These are phyloP conservation scores for Ametastegia equiseti DNA, from an alignment of 2,888 invertebrate genomes.

Conservation along the genomic window DNA sequence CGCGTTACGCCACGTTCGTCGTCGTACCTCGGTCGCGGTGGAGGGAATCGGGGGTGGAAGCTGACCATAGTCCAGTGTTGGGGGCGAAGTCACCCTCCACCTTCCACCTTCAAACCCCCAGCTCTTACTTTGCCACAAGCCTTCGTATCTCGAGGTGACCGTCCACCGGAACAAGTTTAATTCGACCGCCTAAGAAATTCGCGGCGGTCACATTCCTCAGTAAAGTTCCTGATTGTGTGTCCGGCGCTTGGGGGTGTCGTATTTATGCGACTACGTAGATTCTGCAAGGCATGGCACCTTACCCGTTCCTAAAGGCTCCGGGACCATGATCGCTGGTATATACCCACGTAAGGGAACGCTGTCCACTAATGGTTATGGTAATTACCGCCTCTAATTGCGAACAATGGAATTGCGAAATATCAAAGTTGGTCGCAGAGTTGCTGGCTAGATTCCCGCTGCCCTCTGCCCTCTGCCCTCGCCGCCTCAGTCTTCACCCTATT, in stretches of 20 bases:
- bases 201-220: constrained; percentile 74
- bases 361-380: constrained; percentile 75
- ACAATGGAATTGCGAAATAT: constrained; percentile 76
- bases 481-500: not conserved
- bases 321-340: not conserved
- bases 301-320: not conserved
- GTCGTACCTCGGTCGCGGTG: constrained; percentile 7
- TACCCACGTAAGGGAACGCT: constrained; percentile 47
- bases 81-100: too few species aligned
- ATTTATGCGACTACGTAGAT: constrained; percentile 37
- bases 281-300: not conserved
- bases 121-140: constrained; percentile 26
- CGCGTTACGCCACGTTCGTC: constrained; percentile 60
- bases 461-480: not conserved
- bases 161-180: constrained; percentile 72
- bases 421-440: constrained; percentile 66
- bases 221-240: constrained; percentile 75
- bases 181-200: constrained; percentile 75
- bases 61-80: constrained; percentile 45
- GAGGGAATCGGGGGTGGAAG: constrained; percentile 29
- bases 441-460: not conserved
- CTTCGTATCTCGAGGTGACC: constrained; percentile 18
- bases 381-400: constrained; percentile 75
- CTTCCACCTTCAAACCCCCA: too few species aligned
- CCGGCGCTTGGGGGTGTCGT: constrained; percentile 59